Evolutionary conservation across 2,113 vertebrate species (phyloP).

Genomic region (Panthera uncia): DNA sequence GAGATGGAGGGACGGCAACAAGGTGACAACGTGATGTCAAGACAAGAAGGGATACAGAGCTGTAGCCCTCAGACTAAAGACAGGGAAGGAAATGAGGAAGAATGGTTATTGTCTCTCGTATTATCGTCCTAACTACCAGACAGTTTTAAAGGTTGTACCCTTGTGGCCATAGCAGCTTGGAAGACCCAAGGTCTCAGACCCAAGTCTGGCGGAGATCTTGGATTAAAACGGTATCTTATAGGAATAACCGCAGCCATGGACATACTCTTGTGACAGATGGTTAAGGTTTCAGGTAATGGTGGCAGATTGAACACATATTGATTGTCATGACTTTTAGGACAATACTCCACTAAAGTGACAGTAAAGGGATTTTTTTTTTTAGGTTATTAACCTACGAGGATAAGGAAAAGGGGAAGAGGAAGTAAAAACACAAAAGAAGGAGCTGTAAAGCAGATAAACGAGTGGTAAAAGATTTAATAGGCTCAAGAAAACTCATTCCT

Average conservation of each 20-base stretch:
- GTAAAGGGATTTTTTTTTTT: constrained; percentile 7
- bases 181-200: background rate
- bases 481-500: background rate
- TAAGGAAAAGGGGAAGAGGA: background rate
- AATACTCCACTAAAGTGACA: constrained; percentile 7
- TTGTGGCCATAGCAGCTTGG: background rate
- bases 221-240: background rate
- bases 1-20: background rate
- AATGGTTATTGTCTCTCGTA: background rate
- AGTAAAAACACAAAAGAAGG: background rate
- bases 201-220: background rate
- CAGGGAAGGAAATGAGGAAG: background rate
- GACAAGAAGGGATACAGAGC: background rate
- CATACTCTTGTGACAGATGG: background rate
- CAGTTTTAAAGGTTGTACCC: background rate
- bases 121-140: background rate
- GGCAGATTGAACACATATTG: background rate
- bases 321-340: background rate
- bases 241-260: background rate
- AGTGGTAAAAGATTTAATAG: constrained; percentile 17
- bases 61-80: background rate
- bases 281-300: background rate
- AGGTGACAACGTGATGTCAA: background rate
- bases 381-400: background rate
- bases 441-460: background rate